Conservation (phyloP, 92 coral and sea anemone species). For the Epizoanthus ramosus region DNA sequence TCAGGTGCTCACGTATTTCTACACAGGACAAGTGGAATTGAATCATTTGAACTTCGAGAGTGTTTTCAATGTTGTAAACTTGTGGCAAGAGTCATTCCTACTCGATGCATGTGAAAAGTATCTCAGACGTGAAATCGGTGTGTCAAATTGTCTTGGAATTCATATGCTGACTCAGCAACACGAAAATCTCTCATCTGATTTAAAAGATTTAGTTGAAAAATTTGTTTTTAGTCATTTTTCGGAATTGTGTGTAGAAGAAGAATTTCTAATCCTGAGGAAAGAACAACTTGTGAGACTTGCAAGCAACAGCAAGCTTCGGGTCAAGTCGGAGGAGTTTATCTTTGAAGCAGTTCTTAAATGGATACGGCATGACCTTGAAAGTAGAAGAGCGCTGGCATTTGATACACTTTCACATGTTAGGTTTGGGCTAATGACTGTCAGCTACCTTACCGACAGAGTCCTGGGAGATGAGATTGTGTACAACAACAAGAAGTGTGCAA, state of each 20-base stretch:
- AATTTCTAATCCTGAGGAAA: conserved; percentile 44
- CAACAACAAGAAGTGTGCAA: conserved; percentile 23
- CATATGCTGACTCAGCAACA: conserved; percentile 45
- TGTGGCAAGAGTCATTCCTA: conserved; percentile 63
- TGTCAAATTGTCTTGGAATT: conserved; percentile 52
- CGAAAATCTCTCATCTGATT: conserved; percentile 31
- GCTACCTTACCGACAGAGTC: conserved; percentile 39
- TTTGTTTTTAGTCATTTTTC: conserved; percentile 53
- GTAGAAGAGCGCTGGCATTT: conserved; percentile 46
- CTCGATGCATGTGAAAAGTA: conserved; percentile 51
- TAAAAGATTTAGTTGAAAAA: conserved; percentile 40
- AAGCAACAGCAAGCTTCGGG: conserved; percentile 58
- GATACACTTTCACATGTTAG: conserved; percentile 59
- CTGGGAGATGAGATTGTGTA: conserved; percentile 40
- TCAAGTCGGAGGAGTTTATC: conserved; percentile 63
- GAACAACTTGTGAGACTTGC: conserved; percentile 48
- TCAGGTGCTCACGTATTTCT: conserved; percentile 61
- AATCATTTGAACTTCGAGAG: conserved; percentile 59
- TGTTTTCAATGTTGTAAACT: conserved; percentile 55
- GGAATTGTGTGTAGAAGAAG: conserved; percentile 53
- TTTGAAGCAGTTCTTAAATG: conserved; percentile 71
- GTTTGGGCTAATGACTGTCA: conserved; percentile 51
- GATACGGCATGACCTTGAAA: conserved; percentile 56
- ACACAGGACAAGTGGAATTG: conserved; percentile 59
- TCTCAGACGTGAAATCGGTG: conserved; percentile 41